Evolutionary conservation across 2,797 vertebrate species (phyloP).

Genomic region (Chaetodon trifasciatus): DNA sequence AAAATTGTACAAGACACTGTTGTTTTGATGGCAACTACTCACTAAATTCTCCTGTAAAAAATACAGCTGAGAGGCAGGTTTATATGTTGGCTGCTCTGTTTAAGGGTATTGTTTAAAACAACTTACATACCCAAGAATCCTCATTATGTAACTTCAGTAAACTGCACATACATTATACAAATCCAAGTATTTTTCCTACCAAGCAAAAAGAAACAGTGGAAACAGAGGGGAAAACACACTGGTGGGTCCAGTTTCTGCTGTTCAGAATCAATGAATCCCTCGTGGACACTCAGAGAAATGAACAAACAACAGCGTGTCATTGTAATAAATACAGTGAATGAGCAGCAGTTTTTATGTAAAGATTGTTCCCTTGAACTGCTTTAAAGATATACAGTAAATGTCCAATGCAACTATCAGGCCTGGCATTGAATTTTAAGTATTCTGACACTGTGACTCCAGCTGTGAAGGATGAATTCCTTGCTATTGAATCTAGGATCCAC

Average conservation of each 20-base stretch:
- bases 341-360: not conserved
- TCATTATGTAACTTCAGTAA: not conserved
- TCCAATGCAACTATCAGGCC: too few relatives aligned
- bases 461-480: not conserved
- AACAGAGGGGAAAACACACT: not conserved
- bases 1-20: not conserved
- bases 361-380: not conserved
- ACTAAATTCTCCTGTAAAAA: not conserved
- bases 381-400: not conserved
- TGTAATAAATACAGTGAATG: not conserved
- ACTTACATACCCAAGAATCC: not conserved
- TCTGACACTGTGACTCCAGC: not conserved
- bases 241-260: not conserved
- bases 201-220: not conserved
- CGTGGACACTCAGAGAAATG: not conserved
- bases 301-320: not conserved
- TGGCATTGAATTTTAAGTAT: not conserved
- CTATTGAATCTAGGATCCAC: constrained; percentile 3
- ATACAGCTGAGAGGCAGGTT: not conserved
- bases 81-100: not conserved
- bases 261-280: not conserved
- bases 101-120: not conserved
- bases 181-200: not conserved
- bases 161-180: not conserved
- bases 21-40: not conserved